Evolutionary conservation across 2,888 invertebrate genomes (phyloP).

Genomic region (Rhagophthalmus giganteus): DNA sequence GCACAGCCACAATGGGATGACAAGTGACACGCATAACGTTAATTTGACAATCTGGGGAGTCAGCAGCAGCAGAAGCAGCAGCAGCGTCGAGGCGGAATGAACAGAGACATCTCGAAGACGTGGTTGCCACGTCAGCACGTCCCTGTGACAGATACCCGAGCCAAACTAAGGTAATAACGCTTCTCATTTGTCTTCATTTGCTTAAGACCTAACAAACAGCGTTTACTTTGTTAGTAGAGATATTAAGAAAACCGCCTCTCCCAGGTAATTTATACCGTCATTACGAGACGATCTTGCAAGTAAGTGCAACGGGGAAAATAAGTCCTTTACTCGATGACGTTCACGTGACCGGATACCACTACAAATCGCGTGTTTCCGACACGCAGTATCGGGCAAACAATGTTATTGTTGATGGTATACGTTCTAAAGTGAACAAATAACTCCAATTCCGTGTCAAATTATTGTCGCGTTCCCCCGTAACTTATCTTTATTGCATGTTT

Average conservation of each 20-base stretch:
- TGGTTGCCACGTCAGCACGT: conserved; percentile 42
- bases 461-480: conserved; percentile 12
- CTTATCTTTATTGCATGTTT: conserved; percentile 15
- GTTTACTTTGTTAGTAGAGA: conserved; percentile 41
- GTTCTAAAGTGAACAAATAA: conserved; percentile 17
- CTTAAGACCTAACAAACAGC: conserved; percentile 48
- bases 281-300: conserved; percentile 27
- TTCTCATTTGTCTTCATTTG: conserved; percentile 56
- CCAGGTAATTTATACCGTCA: conserved; percentile 36
- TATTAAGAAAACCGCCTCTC: conserved; percentile 40
- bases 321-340: conserved; percentile 17
- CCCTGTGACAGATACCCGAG: conserved; percentile 46
- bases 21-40: conserved; percentile 38
- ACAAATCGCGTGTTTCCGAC: conserved; percentile 26
- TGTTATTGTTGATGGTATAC: conserved; percentile 12
- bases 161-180: conserved; percentile 55
- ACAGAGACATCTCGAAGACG: conserved; percentile 40
- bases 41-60: conserved; percentile 46
- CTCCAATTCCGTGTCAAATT: conserved; percentile 10
- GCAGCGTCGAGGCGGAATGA: conserved; percentile 39
- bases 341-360: conserved; percentile 26
- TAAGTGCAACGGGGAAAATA: conserved; percentile 15
- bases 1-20: conserved; percentile 34
- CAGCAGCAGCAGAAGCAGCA: conserved; percentile 37
- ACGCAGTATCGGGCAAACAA: conserved; percentile 18